These are phyloP conservation scores for Periphyllus acericola DNA, from an alignment of 2,888 invertebrate species.

Conservation along the genomic window DNA sequence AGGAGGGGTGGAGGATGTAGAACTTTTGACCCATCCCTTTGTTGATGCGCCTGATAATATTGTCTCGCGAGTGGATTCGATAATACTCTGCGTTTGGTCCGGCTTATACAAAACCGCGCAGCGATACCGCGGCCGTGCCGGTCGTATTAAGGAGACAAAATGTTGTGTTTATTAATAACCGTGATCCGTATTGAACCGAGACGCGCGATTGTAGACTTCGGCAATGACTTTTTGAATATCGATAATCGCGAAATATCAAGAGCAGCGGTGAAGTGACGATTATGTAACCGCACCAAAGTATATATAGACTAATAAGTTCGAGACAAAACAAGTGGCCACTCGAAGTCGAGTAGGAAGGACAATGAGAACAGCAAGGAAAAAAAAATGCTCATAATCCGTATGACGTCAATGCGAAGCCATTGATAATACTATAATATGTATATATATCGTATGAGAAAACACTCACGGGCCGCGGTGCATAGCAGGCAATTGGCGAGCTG, in stretches of 20 bases:
- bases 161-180: not conserved
- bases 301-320: not conserved
- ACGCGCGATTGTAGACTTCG: not conserved
- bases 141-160: not conserved
- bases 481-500: too few relatives aligned
- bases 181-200: not conserved
- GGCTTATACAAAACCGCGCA: too few relatives aligned
- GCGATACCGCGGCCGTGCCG: too few relatives aligned
- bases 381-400: slow-evolving; percentile 1
- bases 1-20: too few relatives aligned
- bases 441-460: not conserved
- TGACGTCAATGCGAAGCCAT: slow-evolving; percentile 40
- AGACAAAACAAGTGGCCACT: slow-evolving; percentile 35
- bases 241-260: not conserved
- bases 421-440: not conserved
- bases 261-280: not conserved
- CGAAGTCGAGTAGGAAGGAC: not conserved
- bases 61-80: too few relatives aligned
- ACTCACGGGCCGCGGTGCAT: not conserved
- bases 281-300: not conserved
- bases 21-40: too few relatives aligned
- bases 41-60: too few relatives aligned
- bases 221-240: not conserved
- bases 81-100: too few relatives aligned
- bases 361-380: not conserved